These are phyloP conservation scores for Microplitis mediator DNA, from an alignment of 1,140 invertebrate genomes.

Conservation along the genomic window DNA sequence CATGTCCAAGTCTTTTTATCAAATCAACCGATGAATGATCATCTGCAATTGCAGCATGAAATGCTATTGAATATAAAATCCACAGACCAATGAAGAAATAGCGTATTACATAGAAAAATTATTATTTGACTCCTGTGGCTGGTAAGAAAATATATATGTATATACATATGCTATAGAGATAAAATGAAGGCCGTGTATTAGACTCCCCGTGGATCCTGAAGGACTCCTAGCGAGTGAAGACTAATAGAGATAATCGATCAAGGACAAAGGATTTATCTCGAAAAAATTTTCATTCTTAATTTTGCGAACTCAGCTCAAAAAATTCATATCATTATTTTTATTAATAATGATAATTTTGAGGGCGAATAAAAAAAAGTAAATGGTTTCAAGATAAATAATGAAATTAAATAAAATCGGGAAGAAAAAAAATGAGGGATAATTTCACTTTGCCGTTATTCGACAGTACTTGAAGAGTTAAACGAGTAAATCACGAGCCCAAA, in stretches of 20 bases:
- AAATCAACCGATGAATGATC: slow-evolving; percentile 14
- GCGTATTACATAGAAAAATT: neutral
- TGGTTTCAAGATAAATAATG: too few relatives aligned
- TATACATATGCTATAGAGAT: neutral
- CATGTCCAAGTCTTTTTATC: neutral
- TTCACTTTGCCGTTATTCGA: slow-evolving; percentile 15
- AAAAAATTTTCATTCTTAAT: neutral
- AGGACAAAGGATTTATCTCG: slow-evolving; percentile 14
- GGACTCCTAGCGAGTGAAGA: slow-evolving; percentile 2
- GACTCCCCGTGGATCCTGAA: slow-evolving; percentile 4
- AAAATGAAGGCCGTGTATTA: neutral
- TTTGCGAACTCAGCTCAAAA: neutral
- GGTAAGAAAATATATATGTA: neutral
- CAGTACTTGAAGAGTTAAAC: neutral
- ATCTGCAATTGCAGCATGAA: slow-evolving; percentile 4
- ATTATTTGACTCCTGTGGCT: slow-evolving; percentile 1
- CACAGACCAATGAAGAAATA: neutral
- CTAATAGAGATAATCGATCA: slow-evolving; percentile 25
- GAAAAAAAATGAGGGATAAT: neutral
- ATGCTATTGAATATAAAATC: neutral
- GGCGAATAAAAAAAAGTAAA: too few relatives aligned
- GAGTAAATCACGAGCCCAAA: neutral
- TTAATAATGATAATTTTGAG: too few relatives aligned
- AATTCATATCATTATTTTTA: too few relatives aligned
- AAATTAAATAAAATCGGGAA: neutral